Evolutionary conservation across 2,113 vertebrate genomes (phyloP), one percentile per base, ranked within the genome.

Genomic region (Axis porcinus): DNA sequence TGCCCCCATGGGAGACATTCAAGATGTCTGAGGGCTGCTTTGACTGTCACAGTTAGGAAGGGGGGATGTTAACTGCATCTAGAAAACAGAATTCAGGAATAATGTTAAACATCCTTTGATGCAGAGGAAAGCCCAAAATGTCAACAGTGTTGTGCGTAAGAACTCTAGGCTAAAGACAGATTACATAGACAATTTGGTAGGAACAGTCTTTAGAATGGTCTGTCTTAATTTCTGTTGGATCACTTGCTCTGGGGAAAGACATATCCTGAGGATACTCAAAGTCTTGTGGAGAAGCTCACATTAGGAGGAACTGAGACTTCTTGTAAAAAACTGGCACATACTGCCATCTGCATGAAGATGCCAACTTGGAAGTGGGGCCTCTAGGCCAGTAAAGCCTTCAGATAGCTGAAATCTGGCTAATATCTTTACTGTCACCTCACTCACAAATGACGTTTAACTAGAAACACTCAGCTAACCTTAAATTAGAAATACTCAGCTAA

Each of bases 341-440:
- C 12, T 33, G 2, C 7, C 21, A 27, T 16, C 16, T 5, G 1
- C 7, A 0, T 27, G 52, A 47, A 2, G 2, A 10, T 0, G 2
- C 16, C 8, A 62, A n/a, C 17, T 36, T n/a, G 27, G 58, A 28
- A 52, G 2, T 50, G 25, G 47, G n/a, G 17, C 30, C 0, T 52
- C 6, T 5, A 94, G 27, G 11, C 12, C 30, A 36, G 36, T 1
- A 13, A 83, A 92, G 17, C 7, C 19, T 89, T 57, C 10, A 54
- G 30, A 14, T 74, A n/a, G 52, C 33, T 43, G 12, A 60, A 16
- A 1, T 52, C 43, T 89, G 16, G 30, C 2, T 23, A 62, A 0
- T 88, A 27, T 13, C 27, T 83, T 87, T n/a, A 55, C 12, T 33
- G 27, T 10, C 23, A 83, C 10, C 10, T 76, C 15, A 23, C 10